Evolutionary conservation across 2,797 vertebrate genomes (phyloP).

Genomic region (Rhinella marina): DNA sequence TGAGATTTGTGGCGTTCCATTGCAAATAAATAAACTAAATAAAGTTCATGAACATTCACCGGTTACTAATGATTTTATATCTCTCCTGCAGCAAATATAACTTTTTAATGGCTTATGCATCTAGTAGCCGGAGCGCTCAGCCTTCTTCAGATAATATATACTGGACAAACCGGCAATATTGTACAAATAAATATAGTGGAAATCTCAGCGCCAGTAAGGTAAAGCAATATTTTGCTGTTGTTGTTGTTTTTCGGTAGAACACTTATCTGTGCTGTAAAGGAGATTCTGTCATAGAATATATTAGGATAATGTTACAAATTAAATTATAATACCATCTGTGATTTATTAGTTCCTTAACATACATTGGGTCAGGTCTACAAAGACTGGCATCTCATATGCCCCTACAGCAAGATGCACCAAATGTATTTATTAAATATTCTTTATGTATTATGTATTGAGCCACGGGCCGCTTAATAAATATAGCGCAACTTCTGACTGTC

Average conservation of each 20-base stretch:
- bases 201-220: background rate
- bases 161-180: conserved; percentile 22
- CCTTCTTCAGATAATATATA: conserved; percentile 9
- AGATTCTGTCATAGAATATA: background rate
- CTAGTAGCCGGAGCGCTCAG: background rate
- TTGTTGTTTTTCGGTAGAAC: background rate
- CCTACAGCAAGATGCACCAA: too few species aligned
- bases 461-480: too few species aligned
- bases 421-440: too few species aligned
- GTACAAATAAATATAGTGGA: conserved; percentile 6
- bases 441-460: too few species aligned
- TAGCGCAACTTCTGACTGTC: too few species aligned
- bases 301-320: background rate
- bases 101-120: conserved; percentile 12
- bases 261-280: background rate
- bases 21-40: conserved; percentile 19
- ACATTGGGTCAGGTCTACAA: too few species aligned
- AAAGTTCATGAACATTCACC: conserved; percentile 4
- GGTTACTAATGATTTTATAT: conserved; percentile 27
- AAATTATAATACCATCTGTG: background rate
- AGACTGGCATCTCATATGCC: too few species aligned
- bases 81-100: conserved; percentile 6
- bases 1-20: conserved; percentile 14
- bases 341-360: background rate
- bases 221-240: background rate